Evolutionary conservation across 2,888 invertebrate genomes (phyloP).

Genomic region (Theristus sp.): DNA sequence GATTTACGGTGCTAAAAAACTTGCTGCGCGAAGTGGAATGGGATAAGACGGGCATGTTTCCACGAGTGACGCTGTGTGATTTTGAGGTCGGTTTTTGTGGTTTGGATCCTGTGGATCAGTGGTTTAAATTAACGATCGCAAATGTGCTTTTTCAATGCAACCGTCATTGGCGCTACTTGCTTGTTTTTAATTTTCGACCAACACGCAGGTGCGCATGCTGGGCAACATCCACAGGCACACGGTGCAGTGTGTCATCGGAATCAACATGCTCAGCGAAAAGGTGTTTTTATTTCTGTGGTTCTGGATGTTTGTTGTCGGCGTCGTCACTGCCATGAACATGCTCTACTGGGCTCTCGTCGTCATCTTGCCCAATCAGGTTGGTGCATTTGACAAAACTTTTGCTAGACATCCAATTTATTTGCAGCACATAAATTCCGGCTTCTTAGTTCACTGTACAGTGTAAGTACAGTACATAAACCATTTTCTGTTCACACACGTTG

Average conservation of each 20-base stretch:
- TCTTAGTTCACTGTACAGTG: too few relatives aligned
- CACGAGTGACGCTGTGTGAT: conserved; percentile 27
- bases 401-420: too few relatives aligned
- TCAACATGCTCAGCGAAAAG: conserved; percentile 29
- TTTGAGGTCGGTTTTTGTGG: conserved; percentile 23
- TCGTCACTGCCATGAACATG: conserved; percentile 25
- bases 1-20: conserved; percentile 25
- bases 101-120: too few relatives aligned
- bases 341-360: conserved; percentile 27
- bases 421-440: too few relatives aligned
- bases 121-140: too few relatives aligned
- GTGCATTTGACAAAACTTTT: too few relatives aligned
- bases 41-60: too few relatives aligned
- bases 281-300: conserved; percentile 25
- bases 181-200: too few relatives aligned
- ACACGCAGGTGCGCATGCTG: conserved; percentile 23
- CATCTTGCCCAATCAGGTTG: conserved; percentile 29
- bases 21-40: conserved; percentile 26
- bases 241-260: conserved; percentile 29
- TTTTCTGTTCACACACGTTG: too few relatives aligned
- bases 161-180: too few relatives aligned
- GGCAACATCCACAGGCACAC: conserved; percentile 29
- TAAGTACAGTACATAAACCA: too few relatives aligned
- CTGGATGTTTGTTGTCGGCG: conserved; percentile 27
- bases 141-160: too few relatives aligned